Base-by-base conservation (phyloP, 2,888 invertebrate species). In the Andrena hattorfiana region DNA sequence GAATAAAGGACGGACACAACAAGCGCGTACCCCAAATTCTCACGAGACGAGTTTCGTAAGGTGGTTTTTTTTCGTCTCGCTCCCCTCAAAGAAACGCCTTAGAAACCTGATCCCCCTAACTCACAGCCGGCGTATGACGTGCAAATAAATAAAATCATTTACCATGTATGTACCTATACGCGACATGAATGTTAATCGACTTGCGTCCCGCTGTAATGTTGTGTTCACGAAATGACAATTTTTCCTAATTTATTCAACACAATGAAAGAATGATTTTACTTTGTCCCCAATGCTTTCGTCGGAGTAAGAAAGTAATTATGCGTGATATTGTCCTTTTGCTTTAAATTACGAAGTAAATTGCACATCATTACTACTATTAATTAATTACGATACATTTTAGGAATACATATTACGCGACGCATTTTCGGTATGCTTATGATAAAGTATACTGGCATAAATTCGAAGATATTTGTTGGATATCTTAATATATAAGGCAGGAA, bases 1-100 rank as follows among this genome's bases (percentile, higher is more conserved):
- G 87, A 89, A 87, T 86, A 89, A 88, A 87, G 85, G 85, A 86
- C 83, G 85, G 84, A 81, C 82, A 84, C 83, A 85, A 77, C 83
- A 69, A 84, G 82, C 83, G 87, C 85, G 80, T 86, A 86, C 87
- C 66, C 83, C 62, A 85, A 85, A 90, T 91, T 91, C 91, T 91
- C 91, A 91, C 91, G 90, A 88, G 90, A 91, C 91, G 88, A 91
- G 91, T 91, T 91, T 90, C 84, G 86, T 86, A 87, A 89, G 87
- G 85, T 88, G 81, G 63, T 85, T 79, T 77, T 83, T 84, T 83
- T 77, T 79, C 64, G 35, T 63, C 32, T 32, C 66, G 60, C 60
- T 51, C 81, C 78, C 75, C 67, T 78, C 59, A 63, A 76, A 78
- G 70, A 84, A 82, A 82, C 81, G 82, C 85, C 85, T 79, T 86